Evolutionary conservation across 2,113 vertebrate species (phyloP), one percentile per base, ranked within the genome.

Genomic region (Phyllostomus hastatus): DNA sequence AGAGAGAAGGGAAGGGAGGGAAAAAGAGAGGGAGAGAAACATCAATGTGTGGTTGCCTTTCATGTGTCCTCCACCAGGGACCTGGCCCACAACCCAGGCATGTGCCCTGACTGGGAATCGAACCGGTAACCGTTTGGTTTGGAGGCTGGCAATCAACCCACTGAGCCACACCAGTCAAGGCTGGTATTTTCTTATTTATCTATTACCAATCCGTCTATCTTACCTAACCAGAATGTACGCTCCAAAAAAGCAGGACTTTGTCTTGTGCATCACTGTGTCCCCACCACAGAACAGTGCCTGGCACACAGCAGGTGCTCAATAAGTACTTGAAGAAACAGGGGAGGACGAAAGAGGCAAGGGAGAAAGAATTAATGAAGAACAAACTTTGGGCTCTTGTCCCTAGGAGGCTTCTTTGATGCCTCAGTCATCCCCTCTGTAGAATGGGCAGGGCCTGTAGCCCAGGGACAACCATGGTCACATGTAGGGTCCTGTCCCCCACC

Each of bases 391-490:
- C n/a, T 90, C 73, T 43, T 70, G 64, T 69, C 48, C 43, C 66
- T 50, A 46, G 28, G 79, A 94, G 72, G 16, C 43, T 61, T 16
- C 70, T 76, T 10, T 28, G 22, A 69, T 59, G 31, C 61, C 72
- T 69, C 57, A 43, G 38, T 89, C 33, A 61, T 41, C 24, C 1
- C 33, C 35, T 80, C 78, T n/a, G 28, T 22, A 69, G 57, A 76
- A 92, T 59, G 67, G 70, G 38, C 38, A n/a, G 76, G 43, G 26
- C 41, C 66, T 83, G 41, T 31, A 67, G 26, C 48, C 50, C 75
- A 7, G 20, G 64, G 52, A 41, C 10, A 15, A 26, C 24, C 0
- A 0, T 0, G 24, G 41, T 1, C 73, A 57, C 31, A 10, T 0
- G 6, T 5, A 54, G n/a, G 24, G 73, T 20, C 59, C 69, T 10